A percentile compares a stretch with the other conserved stretches of the same genome.
Evolutionary conservation across 2,113 vertebrate genomes (phyloP).

Genomic region (Cricetomys ansorgei): DNA sequence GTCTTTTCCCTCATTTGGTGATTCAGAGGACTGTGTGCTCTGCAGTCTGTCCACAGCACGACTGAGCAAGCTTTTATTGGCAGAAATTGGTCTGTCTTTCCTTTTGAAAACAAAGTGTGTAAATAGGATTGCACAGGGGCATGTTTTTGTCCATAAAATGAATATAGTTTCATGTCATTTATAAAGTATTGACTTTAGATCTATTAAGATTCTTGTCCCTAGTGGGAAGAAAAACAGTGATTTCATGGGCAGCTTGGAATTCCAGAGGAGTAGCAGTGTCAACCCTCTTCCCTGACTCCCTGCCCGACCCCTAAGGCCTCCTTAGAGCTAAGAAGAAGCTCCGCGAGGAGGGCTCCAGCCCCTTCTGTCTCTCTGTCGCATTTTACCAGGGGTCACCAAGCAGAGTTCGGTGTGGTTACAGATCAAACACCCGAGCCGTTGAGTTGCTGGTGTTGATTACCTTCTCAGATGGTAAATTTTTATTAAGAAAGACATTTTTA

Average conservation of each 20-base stretch:
- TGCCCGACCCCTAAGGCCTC: not conserved
- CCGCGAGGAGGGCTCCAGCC: not conserved
- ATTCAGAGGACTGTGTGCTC: not conserved
- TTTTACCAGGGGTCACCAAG: not conserved
- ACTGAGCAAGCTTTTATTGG: slow-evolving; percentile 44
- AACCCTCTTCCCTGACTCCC: slow-evolving; percentile 38
- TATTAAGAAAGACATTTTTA: not conserved
- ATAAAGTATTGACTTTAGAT: slow-evolving; percentile 78
- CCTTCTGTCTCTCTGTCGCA: not conserved
- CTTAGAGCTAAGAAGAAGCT: not conserved
- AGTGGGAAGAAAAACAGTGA: slow-evolving; percentile 57
- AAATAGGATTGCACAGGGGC: slow-evolving; percentile 67
- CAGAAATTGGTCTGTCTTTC: slow-evolving; percentile 35
- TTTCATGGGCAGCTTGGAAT: slow-evolving; percentile 66
- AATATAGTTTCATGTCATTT: slow-evolving; percentile 77
- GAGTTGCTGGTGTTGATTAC: not conserved
- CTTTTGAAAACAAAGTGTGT: slow-evolving; percentile 66
- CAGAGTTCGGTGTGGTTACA: not conserved
- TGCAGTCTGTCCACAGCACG: not conserved
- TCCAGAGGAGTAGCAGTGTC: slow-evolving; percentile 50
- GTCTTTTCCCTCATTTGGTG: not conserved
- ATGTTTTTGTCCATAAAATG: slow-evolving; percentile 74
- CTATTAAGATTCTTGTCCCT: slow-evolving; percentile 71
- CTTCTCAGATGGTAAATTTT: not conserved
- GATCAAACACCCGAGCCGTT: not conserved